Percentiles rank a stretch among this genome's conserved stretches.
Conservation (phyloP, 2,797 vertebrate species). For the Geotria australis region DNA sequence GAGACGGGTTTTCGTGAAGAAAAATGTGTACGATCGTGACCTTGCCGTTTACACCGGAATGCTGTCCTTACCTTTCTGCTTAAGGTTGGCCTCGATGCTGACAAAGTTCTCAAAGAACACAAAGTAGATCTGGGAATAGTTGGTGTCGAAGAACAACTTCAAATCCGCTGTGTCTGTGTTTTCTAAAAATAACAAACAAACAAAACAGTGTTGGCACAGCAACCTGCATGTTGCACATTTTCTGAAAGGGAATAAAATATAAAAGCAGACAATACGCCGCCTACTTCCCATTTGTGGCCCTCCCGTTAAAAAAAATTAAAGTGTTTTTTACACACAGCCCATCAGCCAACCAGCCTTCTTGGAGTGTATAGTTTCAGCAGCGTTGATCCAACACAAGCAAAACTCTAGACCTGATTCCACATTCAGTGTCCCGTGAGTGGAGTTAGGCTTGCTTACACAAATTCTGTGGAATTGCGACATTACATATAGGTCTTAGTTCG, state of each 20-base stretch:
- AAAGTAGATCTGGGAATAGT: slow-evolving; percentile 98
- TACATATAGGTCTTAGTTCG: no score
- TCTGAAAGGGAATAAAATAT: slow-evolving; percentile 6
- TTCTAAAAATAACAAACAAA: slow-evolving; percentile 21
- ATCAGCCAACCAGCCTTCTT: no score
- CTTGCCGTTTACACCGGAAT: no score
- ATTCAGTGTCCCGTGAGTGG: no score
- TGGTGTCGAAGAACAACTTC: slow-evolving; percentile 79
- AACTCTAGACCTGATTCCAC: no score
- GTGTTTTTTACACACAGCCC: no score
- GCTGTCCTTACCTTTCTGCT: slow-evolving; percentile 50
- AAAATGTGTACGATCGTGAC: neutral
- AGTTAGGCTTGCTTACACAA: no score
- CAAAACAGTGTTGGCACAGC: slow-evolving; percentile 1
- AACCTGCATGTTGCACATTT: slow-evolving; percentile 3
- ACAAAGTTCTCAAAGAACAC: slow-evolving; percentile 99
- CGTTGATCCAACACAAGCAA: no score
- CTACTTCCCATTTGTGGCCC: neutral
- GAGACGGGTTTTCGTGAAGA: neutral
- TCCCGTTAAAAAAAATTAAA: no score
- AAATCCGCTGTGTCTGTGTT: slow-evolving; percentile 62
- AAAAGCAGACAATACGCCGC: slow-evolving; percentile 3
- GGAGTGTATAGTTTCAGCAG: no score
- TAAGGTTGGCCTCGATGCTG: slow-evolving; percentile 96
- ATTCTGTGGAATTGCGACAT: no score